Evolutionary conservation across 2,797 vertebrate genomes (phyloP).

Genomic region (Acanthiza pusilla): DNA sequence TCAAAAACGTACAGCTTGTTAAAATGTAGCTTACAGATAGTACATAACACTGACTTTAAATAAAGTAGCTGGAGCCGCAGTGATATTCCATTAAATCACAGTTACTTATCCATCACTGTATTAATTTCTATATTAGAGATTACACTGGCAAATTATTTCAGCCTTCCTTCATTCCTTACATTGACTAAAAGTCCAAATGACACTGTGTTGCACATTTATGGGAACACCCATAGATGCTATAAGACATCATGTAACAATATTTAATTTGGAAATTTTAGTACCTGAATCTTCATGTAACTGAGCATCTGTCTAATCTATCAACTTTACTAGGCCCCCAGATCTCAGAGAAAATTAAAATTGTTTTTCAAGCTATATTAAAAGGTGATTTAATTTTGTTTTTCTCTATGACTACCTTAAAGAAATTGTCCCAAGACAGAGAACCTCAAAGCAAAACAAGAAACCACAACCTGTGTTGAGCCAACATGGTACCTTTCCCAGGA

Average conservation of each 20-base stretch:
- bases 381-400: background rate
- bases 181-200: background rate
- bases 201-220: background rate
- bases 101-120: constrained; percentile 20
- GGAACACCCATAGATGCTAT: background rate
- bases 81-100: constrained; percentile 52
- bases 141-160: background rate
- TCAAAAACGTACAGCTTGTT: constrained; percentile 52
- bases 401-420: background rate
- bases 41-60: constrained; percentile 55
- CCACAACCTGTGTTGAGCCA: background rate
- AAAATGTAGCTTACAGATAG: constrained; percentile 63
- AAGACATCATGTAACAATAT: background rate
- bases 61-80: constrained; percentile 52
- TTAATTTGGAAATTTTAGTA: background rate
- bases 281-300: background rate
- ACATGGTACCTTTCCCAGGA: background rate
- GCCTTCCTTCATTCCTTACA: background rate
- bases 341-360: background rate
- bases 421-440: background rate
- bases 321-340: background rate
- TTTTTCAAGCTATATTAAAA: background rate
- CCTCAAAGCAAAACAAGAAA: background rate
- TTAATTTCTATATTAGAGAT: constrained; percentile 48
- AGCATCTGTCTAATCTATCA: background rate